phyloP scores from a whole-genome alignment of 2,888 invertebrate species.

The Tachystola acroxantha region DNA sequence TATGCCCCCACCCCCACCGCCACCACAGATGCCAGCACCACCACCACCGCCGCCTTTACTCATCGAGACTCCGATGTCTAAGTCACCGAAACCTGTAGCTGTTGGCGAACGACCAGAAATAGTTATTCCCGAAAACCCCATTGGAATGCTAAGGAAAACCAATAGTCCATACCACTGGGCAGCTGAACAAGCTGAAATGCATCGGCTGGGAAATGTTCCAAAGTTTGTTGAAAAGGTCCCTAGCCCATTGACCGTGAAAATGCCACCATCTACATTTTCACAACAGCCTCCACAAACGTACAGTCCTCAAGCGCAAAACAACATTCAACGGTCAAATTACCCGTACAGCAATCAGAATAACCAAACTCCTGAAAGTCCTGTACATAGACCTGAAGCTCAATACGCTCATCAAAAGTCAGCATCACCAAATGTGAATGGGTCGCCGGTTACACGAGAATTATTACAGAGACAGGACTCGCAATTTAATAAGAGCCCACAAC shows the following conservation, averaged over 20 bases:
- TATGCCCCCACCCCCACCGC: conserved; percentile 70
- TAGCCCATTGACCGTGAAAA: conserved; percentile 68
- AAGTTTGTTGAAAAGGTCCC: conserved; percentile 69
- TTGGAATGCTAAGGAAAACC: conserved; percentile 83
- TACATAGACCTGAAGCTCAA: conserved; percentile 68
- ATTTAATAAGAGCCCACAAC: conserved; percentile 72
- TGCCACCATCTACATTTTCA: conserved; percentile 53
- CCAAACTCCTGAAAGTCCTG: conserved; percentile 59
- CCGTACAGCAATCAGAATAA: conserved; percentile 45
- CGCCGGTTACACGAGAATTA: conserved; percentile 58
- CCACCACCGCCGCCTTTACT: conserved; percentile 81
- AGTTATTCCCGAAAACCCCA: conserved; percentile 85
- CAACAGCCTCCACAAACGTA: conserved; percentile 63
- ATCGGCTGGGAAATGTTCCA: conserved; percentile 65
- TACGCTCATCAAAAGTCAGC: conserved; percentile 58
- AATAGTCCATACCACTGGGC: conserved; percentile 83
- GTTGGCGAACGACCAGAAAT: conserved; percentile 83
- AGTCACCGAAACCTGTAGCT: conserved; percentile 73
- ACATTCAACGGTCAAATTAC: conserved; percentile 37
- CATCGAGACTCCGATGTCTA: conserved; percentile 63
- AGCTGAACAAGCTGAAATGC: conserved; percentile 76
- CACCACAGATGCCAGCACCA: conserved; percentile 63
- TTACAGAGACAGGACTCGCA: conserved; percentile 70
- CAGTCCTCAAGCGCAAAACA: conserved; percentile 46
- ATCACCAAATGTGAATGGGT: conserved; percentile 48